These are phyloP conservation scores for Elachura formosa DNA, from an alignment of 2,113 vertebrate genomes.

Conservation along the genomic window DNA sequence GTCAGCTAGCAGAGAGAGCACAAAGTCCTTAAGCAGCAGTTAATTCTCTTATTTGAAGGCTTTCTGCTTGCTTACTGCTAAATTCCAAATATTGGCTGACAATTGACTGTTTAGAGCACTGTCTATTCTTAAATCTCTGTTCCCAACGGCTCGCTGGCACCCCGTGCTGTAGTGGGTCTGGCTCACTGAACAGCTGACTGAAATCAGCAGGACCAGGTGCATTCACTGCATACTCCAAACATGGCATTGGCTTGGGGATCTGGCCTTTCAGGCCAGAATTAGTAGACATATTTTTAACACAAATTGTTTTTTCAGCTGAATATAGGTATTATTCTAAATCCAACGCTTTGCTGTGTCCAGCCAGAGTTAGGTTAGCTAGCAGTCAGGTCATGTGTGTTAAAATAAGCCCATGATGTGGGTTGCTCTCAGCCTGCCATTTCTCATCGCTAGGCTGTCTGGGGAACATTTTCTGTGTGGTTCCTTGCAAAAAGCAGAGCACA, in stretches of 20 bases:
- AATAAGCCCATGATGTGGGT: neutral
- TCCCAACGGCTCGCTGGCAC: neutral
- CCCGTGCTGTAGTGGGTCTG: neutral
- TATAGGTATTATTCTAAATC: neutral
- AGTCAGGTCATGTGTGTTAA: neutral
- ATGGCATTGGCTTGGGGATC: neutral
- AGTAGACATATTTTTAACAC: neutral
- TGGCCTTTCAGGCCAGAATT: neutral
- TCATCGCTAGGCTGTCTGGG: neutral
- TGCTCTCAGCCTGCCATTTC: neutral
- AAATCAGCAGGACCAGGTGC: neutral
- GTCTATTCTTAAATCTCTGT: neutral
- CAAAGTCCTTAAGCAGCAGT: neutral
- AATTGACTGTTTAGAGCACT: neutral
- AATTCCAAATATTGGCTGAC: neutral
- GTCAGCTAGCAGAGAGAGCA: neutral
- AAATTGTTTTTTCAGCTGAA: neutral
- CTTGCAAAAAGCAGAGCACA: neutral
- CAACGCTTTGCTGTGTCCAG: neutral
- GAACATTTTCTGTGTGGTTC: neutral
- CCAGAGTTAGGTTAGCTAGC: neutral
- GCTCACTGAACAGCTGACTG: neutral
- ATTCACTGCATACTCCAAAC: neutral
- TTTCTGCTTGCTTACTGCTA: neutral
- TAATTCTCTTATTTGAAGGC: neutral